These are phyloP conservation scores for Taphrorychus bicolor DNA, from an alignment of 2,888 invertebrate genomes.

Conservation along the genomic window DNA sequence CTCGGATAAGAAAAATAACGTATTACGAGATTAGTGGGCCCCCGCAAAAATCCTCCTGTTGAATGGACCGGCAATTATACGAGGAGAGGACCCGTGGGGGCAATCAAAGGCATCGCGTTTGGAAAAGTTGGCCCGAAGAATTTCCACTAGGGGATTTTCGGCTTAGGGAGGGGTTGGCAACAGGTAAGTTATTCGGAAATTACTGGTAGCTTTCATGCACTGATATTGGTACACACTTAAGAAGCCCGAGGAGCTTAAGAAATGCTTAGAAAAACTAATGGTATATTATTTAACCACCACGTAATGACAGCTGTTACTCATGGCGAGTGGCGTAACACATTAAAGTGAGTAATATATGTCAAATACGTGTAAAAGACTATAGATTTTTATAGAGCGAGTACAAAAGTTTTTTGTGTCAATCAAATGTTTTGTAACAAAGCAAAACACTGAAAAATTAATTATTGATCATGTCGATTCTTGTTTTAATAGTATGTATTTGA, in stretches of 20 bases:
- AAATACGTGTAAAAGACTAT: no score
- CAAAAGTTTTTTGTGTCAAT: no score
- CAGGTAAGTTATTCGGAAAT: neutral
- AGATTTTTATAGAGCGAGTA: no score
- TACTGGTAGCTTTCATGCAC: neutral
- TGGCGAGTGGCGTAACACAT: no score
- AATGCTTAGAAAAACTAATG: no score
- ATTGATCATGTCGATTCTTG: no score
- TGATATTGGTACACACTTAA: neutral
- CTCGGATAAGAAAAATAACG: neutral
- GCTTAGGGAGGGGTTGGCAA: neutral
- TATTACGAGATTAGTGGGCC: neutral
- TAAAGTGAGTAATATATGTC: no score
- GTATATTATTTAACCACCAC: no score
- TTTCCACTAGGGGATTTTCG: neutral
- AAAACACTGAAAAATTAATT: no score
- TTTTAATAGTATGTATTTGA: no score
- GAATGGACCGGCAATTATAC: conserved; percentile 3
- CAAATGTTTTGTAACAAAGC: no score
- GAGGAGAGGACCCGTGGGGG: neutral
- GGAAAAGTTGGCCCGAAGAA: neutral
- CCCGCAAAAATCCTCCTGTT: conserved; percentile 4
- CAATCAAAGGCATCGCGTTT: neutral
- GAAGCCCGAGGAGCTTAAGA: neutral
- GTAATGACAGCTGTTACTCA: no score